Evolutionary conservation across 2,797 vertebrate genomes (phyloP).

Genomic region (Macropodus opercularis): DNA sequence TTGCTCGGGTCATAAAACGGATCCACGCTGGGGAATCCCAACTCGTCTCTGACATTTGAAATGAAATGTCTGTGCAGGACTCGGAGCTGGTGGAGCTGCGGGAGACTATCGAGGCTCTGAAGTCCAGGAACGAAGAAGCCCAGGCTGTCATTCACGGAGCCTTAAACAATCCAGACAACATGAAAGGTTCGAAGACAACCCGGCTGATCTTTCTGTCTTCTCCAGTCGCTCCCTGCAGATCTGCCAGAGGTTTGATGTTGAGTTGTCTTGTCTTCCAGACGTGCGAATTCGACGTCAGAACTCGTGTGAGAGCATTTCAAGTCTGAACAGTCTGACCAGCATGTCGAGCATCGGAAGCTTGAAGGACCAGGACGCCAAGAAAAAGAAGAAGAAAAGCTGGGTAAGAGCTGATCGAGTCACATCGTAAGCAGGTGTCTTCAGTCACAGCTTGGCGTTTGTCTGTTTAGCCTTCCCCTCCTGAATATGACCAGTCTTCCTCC

Average conservation of each 20-base stretch:
- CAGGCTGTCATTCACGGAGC: constrained; percentile 94
- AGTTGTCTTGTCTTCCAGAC: constrained; percentile 75
- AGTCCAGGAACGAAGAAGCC: constrained; percentile 91
- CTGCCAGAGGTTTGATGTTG: constrained; percentile 5
- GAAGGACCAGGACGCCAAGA: constrained; percentile 94
- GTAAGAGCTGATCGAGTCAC: constrained; percentile 70
- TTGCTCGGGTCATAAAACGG: too few relatives aligned
- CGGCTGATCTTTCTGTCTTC: not conserved
- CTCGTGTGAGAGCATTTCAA: constrained; percentile 96
- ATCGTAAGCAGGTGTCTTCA: not conserved
- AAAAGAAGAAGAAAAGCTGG: constrained; percentile 99
- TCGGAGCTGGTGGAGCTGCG: constrained; percentile 88
- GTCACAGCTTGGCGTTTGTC: constrained; percentile 6
- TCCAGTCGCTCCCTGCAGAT: not conserved
- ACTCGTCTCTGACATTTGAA: not conserved
- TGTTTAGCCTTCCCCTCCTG: constrained; percentile 12
- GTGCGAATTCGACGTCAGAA: constrained; percentile 92
- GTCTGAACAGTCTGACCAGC: constrained; percentile 96
- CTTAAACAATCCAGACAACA: constrained; percentile 85
- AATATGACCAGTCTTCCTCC: constrained; percentile 58
- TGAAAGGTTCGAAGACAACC: constrained; percentile 82
- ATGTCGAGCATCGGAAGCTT: constrained; percentile 92
- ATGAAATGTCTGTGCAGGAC: constrained; percentile 80
- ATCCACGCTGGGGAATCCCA: too few relatives aligned
- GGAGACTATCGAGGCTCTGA: constrained; percentile 92